Evolutionary conservation across 2,888 invertebrate genomes (phyloP).

Genomic region (Darwinula stevensoni): DNA sequence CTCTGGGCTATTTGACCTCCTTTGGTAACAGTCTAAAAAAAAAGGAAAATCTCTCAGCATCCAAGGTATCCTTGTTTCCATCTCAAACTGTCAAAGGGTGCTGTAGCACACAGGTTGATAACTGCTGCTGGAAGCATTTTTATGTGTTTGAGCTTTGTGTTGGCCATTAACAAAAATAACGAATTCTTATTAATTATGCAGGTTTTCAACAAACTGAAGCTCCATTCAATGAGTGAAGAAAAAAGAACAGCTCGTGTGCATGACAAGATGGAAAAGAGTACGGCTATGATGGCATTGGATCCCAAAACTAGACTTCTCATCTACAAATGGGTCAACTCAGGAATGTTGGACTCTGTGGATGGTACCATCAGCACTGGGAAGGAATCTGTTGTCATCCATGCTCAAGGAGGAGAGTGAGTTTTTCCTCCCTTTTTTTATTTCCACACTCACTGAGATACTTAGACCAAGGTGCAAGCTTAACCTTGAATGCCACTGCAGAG

Average conservation of each 20-base stretch:
- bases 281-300: constrained; percentile 23
- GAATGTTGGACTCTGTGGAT: constrained; percentile 21
- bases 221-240: constrained; percentile 19
- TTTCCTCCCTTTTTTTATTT: constrained; percentile 3
- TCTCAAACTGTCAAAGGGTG: not conserved
- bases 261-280: constrained; percentile 25
- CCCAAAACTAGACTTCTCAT: constrained; percentile 22
- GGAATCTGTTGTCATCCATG: constrained; percentile 24
- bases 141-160: not conserved
- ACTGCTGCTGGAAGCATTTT: not conserved
- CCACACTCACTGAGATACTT: no score
- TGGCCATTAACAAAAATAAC: no score
- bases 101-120: no score
- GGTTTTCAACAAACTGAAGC: constrained; percentile 22
- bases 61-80: not conserved
- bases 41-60: no score
- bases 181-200: constrained; percentile 7
- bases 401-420: constrained; percentile 20
- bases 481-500: no score
- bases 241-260: constrained; percentile 20
- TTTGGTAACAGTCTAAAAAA: no score
- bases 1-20: no score
- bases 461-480: no score
- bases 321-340: constrained; percentile 24
- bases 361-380: constrained; percentile 27